Percentiles rank a stretch among this genome's conserved stretches.
phyloP scores from a whole-genome alignment of 2,888 invertebrate genomes.

The Synanthedon formicaeformis region DNA sequence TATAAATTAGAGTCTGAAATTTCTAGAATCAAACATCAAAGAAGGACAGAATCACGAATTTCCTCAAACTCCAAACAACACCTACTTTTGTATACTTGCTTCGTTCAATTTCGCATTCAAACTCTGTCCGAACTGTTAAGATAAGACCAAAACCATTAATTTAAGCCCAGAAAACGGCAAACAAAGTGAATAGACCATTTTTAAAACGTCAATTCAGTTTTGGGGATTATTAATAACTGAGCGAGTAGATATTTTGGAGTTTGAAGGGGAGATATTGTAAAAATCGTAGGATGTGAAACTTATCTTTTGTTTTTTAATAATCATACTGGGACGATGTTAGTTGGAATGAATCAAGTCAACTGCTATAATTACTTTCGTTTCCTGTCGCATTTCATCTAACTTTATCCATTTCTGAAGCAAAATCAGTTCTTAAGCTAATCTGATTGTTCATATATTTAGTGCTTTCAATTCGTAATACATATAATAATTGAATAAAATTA shows the following conservation, averaged over 20 bases:
- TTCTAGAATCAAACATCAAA: too few relatives aligned
- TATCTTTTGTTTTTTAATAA: not conserved
- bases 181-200: slow-evolving; percentile 34
- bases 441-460: too few relatives aligned
- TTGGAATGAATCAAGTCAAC: not conserved
- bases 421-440: too few relatives aligned
- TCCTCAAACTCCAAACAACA: not conserved
- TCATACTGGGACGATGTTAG: not conserved
- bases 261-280: not conserved
- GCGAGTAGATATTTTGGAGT: slow-evolving; percentile 5
- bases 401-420: too few relatives aligned
- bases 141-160: slow-evolving; percentile 38
- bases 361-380: not conserved
- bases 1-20: too few relatives aligned
- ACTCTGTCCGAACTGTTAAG: slow-evolving; percentile 17
- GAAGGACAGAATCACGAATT: too few relatives aligned
- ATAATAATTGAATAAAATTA: too few relatives aligned
- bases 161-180: slow-evolving; percentile 22
- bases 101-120: slow-evolving; percentile 24
- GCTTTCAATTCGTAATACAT: too few relatives aligned
- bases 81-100: slow-evolving; percentile 4
- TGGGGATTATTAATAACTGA: not conserved
- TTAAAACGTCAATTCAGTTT: slow-evolving; percentile 21
- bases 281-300: not conserved
- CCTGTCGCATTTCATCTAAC: too few relatives aligned